Conservation (phyloP, 2,113 vertebrate genomes). For the Myanophis thanlyinensis region DNA sequence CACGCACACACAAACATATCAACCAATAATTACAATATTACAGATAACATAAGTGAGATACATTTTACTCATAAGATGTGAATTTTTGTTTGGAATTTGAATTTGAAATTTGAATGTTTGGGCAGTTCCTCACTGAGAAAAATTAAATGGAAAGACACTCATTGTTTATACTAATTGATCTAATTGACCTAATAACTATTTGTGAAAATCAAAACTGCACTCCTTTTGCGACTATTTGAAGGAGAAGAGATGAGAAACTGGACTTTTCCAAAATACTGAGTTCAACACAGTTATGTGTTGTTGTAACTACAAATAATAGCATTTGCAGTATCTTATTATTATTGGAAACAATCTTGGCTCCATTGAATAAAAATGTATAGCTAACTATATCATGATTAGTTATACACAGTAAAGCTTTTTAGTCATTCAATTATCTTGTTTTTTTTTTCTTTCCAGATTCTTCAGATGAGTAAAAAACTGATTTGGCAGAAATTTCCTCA, state of each 20-base stretch:
- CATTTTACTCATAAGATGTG: background rate
- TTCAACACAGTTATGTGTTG: background rate
- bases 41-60: background rate
- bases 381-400: background rate
- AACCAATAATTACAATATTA: background rate
- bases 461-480: background rate
- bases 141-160: background rate
- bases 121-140: background rate
- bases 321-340: background rate
- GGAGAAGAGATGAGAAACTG: background rate
- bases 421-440: background rate
- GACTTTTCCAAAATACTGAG: background rate
- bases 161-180: background rate
- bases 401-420: background rate
- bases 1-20: background rate
- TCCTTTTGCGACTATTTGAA: background rate
- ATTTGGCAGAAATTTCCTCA: accelerated
- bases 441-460: conserved; percentile 37
- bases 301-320: background rate
- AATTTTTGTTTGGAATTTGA: too few relatives aligned
- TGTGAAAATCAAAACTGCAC: background rate
- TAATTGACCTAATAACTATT: background rate
- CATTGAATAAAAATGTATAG: background rate
- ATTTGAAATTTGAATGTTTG: too few relatives aligned
- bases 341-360: background rate